These are phyloP conservation scores for Crotalus tigris DNA, from an alignment of 2,113 vertebrate genomes.

Conservation along the genomic window DNA sequence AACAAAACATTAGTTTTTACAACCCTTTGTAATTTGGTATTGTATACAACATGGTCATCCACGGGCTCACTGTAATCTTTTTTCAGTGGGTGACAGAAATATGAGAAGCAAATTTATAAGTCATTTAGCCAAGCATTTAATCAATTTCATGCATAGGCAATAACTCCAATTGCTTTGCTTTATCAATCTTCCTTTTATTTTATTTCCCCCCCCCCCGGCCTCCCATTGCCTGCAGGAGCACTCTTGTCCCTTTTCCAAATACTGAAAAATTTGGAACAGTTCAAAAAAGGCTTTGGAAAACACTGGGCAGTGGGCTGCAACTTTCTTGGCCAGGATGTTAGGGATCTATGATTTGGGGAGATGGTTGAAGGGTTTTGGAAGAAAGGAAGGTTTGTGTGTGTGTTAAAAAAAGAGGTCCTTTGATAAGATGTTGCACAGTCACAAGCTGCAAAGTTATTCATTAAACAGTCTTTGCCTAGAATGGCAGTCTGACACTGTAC, in stretches of 20 bases:
- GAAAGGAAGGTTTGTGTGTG: slow-evolving; percentile 18
- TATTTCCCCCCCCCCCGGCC: background rate
- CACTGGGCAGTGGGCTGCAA: slow-evolving; percentile 47
- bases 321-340: slow-evolving; percentile 41
- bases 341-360: slow-evolving; percentile 43
- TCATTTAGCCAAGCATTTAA: slow-evolving; percentile 84
- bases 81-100: slow-evolving; percentile 84
- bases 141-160: slow-evolving; percentile 84
- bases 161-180: slow-evolving; percentile 75
- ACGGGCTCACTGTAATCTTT: slow-evolving; percentile 77
- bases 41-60: slow-evolving; percentile 79
- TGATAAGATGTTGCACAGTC: slow-evolving; percentile 54
- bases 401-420: slow-evolving; percentile 21
- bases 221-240: slow-evolving; percentile 29
- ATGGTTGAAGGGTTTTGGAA: slow-evolving; percentile 63
- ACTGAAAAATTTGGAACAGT: background rate
- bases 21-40: slow-evolving; percentile 84
- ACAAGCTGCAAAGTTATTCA: slow-evolving; percentile 58
- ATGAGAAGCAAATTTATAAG: slow-evolving; percentile 84
- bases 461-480: slow-evolving; percentile 60
- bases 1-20: slow-evolving; percentile 86
- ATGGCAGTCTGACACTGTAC: slow-evolving; percentile 29
- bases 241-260: slow-evolving; percentile 54
- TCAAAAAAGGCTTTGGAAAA: background rate
- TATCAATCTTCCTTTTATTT: slow-evolving; percentile 74